These are phyloP conservation scores for Notothenia rossii DNA, from an alignment of 2,113 vertebrate species.

Conservation along the genomic window DNA sequence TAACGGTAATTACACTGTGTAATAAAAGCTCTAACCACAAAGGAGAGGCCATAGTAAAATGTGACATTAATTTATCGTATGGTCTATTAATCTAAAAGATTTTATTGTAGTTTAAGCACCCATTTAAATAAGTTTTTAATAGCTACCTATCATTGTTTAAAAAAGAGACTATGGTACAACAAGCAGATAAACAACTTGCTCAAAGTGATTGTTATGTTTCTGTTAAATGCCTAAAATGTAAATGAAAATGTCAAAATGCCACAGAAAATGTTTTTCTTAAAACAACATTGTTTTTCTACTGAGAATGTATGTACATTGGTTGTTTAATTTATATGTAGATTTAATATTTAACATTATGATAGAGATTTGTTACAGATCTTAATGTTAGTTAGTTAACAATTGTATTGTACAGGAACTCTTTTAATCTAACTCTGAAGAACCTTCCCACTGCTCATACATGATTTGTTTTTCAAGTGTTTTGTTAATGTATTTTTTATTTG, in stretches of 20 bases:
- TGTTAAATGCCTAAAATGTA: slow-evolving; percentile 42
- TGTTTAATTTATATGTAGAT: slow-evolving; percentile 74
- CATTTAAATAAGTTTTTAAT: slow-evolving; percentile 13
- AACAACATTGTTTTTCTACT: slow-evolving; percentile 31
- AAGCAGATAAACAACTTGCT: slow-evolving; percentile 45
- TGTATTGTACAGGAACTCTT: slow-evolving; percentile 52
- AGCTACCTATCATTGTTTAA: slow-evolving; percentile 24
- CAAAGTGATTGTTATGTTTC: slow-evolving; percentile 27
- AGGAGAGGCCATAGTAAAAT: slow-evolving; percentile 11
- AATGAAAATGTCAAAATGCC: slow-evolving; percentile 49
- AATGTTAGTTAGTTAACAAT: slow-evolving; percentile 24
- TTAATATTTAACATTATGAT: slow-evolving; percentile 62
- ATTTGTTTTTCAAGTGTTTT: not conserved
- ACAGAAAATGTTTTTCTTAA: slow-evolving; percentile 31
- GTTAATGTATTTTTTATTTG: not conserved
- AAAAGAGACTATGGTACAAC: slow-evolving; percentile 69
- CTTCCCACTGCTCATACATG: not conserved
- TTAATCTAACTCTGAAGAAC: slow-evolving; percentile 46
- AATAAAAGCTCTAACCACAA: slow-evolving; percentile 15
- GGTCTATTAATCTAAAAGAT: not conserved
- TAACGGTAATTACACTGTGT: not conserved
- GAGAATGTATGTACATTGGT: slow-evolving; percentile 66
- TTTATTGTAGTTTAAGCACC: slow-evolving; percentile 18
- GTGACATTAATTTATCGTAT: not conserved
- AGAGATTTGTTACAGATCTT: not conserved